phyloP scores from a whole-genome alignment of 2,113 vertebrate genomes.

The Xenopus borealis region DNA sequence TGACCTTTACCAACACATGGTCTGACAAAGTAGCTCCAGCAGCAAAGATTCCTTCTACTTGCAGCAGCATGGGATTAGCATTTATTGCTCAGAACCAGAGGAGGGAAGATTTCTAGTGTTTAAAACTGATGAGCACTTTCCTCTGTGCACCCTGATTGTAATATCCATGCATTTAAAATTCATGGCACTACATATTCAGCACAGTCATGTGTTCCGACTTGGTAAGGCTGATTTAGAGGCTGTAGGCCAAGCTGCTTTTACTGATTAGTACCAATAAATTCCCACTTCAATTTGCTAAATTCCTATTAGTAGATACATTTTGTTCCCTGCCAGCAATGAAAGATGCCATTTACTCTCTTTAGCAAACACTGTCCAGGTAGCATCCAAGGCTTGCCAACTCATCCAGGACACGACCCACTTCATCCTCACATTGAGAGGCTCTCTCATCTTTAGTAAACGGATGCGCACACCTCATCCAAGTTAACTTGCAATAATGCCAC shows the following conservation, averaged over 20 bases:
- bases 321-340: neutral
- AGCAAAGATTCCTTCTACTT: slow-evolving; percentile 12
- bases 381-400: too few relatives aligned
- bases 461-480: too few relatives aligned
- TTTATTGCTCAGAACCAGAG: slow-evolving; percentile 29
- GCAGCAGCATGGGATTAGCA: slow-evolving; percentile 1
- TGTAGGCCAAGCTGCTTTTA: slow-evolving; percentile 15
- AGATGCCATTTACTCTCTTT: too few relatives aligned
- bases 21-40: slow-evolving; percentile 9
- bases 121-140: slow-evolving; percentile 43
- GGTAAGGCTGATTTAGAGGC: slow-evolving; percentile 22
- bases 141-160: slow-evolving; percentile 18
- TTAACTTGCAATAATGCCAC: too few relatives aligned
- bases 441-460: too few relatives aligned
- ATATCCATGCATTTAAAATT: slow-evolving; percentile 36
- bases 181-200: slow-evolving; percentile 26
- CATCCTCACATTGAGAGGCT: too few relatives aligned
- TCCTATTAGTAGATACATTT: neutral
- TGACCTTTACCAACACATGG: slow-evolving; percentile 6
- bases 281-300: slow-evolving; percentile 5
- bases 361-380: too few relatives aligned
- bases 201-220: slow-evolving; percentile 23
- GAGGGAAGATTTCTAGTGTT: slow-evolving; percentile 27
- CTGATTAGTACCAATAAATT: slow-evolving; percentile 35
- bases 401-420: too few relatives aligned